These are phyloP conservation scores for Sterrhoptilus dennistouni DNA, from an alignment of 2,113 vertebrate genomes.

Conservation along the genomic window DNA sequence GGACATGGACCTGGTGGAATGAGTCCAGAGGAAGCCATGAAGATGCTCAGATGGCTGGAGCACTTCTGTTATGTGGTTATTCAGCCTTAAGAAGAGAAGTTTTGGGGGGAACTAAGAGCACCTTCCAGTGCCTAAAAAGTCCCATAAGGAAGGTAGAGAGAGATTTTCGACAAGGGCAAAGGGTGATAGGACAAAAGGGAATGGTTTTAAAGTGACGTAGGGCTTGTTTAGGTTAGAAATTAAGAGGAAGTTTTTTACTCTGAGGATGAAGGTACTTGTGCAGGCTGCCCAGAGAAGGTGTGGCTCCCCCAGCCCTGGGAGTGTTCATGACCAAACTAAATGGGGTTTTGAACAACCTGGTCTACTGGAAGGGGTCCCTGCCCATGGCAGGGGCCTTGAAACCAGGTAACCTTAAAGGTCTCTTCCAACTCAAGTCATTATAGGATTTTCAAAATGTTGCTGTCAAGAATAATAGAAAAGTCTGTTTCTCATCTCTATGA, in stretches of 20 bases:
- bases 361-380: background rate
- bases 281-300: background rate
- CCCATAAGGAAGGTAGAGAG: background rate
- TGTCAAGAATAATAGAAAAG: background rate
- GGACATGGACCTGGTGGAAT: background rate
- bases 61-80: background rate
- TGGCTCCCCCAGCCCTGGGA: background rate
- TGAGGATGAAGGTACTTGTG: background rate
- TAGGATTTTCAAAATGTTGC: background rate
- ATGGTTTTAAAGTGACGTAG: background rate
- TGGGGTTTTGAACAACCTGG: background rate
- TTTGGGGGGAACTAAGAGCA: background rate
- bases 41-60: background rate
- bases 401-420: background rate
- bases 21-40: background rate
- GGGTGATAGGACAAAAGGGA: background rate
- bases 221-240: background rate
- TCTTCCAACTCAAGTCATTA: background rate
- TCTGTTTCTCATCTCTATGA: background rate
- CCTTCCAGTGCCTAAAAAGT: background rate
- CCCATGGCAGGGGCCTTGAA: background rate
- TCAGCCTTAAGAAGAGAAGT: background rate
- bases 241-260: background rate
- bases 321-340: background rate
- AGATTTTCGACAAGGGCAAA: background rate